Conservation (phyloP, 2,888 invertebrate genomes). For the Thereva nobilitata region DNA sequence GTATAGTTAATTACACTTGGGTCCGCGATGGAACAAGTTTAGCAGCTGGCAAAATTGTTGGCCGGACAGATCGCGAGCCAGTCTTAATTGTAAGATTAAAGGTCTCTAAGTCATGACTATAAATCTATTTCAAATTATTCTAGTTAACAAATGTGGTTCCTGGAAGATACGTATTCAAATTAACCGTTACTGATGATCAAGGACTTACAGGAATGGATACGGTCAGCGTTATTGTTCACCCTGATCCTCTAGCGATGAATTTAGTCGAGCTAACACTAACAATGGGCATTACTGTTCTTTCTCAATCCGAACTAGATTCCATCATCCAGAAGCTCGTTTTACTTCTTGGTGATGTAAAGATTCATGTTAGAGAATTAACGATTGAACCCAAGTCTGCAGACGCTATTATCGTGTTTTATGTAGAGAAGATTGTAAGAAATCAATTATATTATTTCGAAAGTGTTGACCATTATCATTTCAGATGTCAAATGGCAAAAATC, state of each 20-base stretch:
- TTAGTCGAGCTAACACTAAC: slow-evolving; percentile 82
- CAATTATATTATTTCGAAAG: neutral
- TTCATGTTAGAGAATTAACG: slow-evolving; percentile 64
- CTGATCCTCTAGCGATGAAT: slow-evolving; percentile 73
- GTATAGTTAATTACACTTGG: slow-evolving; percentile 85
- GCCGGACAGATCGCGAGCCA: slow-evolving; percentile 74
- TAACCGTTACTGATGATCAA: slow-evolving; percentile 90
- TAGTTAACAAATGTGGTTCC: slow-evolving; percentile 82
- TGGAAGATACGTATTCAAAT: slow-evolving; percentile 84
- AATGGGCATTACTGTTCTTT: slow-evolving; percentile 70
- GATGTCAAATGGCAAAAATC: slow-evolving; percentile 50
- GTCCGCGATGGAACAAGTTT: slow-evolving; percentile 73
- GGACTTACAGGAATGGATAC: slow-evolving; percentile 81
- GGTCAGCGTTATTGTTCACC: slow-evolving; percentile 80
- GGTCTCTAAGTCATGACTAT: slow-evolving; percentile 9
- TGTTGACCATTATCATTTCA: slow-evolving; percentile 47
- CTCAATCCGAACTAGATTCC: slow-evolving; percentile 66
- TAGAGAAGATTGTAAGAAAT: slow-evolving; percentile 63
- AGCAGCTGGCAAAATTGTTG: slow-evolving; percentile 82
- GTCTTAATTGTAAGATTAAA: slow-evolving; percentile 68
- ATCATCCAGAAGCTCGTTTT: slow-evolving; percentile 77
- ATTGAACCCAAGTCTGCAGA: slow-evolving; percentile 66
- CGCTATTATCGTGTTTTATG: slow-evolving; percentile 71
- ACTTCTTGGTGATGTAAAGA: slow-evolving; percentile 72
- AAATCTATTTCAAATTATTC: slow-evolving; percentile 39